Conservation (phyloP, 2,888 invertebrate genomes). For the Platycheirus albimanus region DNA sequence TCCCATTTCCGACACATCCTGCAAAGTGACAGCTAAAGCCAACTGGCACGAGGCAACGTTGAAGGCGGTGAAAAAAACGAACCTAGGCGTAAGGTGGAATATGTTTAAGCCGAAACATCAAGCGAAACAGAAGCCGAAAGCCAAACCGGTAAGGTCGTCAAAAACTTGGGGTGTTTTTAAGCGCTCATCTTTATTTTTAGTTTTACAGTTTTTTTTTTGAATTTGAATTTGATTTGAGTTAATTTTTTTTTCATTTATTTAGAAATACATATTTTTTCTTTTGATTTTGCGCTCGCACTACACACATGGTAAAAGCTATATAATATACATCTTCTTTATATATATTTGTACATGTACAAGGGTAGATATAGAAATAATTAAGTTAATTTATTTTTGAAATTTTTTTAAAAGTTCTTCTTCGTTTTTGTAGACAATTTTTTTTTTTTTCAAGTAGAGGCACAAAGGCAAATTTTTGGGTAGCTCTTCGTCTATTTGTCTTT, state of each 20-base stretch:
- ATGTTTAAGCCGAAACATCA: conserved; percentile 82
- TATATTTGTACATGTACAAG: neutral
- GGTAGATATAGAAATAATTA: conserved; percentile 33
- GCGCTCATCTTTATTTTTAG: conserved; percentile 22
- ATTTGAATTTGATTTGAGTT: conserved; percentile 61
- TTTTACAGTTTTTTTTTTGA: conserved; percentile 33
- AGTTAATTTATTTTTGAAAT: neutral
- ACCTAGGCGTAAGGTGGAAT: conserved; percentile 79
- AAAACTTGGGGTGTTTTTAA: conserved; percentile 27
- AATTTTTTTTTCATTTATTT: conserved; percentile 20
- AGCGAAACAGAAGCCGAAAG: conserved; percentile 82
- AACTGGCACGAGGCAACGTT: conserved; percentile 52
- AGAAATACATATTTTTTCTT: conserved; percentile 35
- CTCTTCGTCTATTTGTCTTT: conserved; percentile 7
- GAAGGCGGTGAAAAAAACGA: conserved; percentile 75
- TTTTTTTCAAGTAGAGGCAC: conserved; percentile 11
- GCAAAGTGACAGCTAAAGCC: conserved; percentile 28
- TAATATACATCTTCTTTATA: too few species aligned
- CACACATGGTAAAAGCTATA: conserved; percentile 67
- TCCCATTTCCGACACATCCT: conserved; percentile 26
- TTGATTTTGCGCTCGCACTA: conserved; percentile 71
- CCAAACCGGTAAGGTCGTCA: conserved; percentile 81
- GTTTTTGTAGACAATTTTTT: conserved; percentile 7
- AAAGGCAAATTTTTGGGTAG: conserved; percentile 39
- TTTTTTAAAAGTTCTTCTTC: neutral